Percentiles rank a stretch among this genome's conserved stretches.
Evolutionary conservation across 1,140 invertebrate genomes (phyloP).

Genomic region (Cryptotermes secundus): DNA sequence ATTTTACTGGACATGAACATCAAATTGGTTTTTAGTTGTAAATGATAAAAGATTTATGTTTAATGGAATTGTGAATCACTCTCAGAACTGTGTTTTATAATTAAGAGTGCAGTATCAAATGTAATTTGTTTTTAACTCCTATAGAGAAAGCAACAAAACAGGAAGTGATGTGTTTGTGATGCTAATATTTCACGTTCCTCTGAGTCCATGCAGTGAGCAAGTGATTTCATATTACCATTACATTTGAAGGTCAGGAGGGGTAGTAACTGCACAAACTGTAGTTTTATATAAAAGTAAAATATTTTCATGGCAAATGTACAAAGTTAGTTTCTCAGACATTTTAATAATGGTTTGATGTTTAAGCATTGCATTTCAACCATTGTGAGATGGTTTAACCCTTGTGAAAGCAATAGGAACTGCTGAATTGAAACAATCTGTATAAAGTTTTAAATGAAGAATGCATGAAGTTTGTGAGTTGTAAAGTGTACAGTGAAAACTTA

Average conservation of each 20-base stretch:
- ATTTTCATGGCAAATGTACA: constrained; percentile 27
- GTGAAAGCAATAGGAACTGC: not conserved
- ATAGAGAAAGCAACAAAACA: constrained; percentile 22
- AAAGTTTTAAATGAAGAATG: constrained; percentile 3
- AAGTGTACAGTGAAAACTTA: not conserved
- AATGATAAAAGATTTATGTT: not conserved
- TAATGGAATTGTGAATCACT: not conserved
- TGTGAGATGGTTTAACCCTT: not conserved
- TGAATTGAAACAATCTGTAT: constrained; percentile 1
- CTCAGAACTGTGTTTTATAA: not conserved
- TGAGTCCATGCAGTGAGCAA: not conserved
- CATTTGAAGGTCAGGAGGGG: not conserved
- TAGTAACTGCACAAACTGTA: constrained; percentile 16
- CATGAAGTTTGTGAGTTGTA: not conserved
- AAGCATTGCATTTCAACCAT: constrained; percentile 3
- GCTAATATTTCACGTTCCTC: not conserved
- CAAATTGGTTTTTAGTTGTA: not conserved
- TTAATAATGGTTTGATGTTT: constrained; percentile 1
- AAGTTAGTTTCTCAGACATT: not conserved
- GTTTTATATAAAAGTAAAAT: constrained; percentile 21
- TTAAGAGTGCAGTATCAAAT: not conserved
- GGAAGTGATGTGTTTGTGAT: constrained; percentile 26
- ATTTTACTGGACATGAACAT: too few species aligned
- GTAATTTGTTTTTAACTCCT: constrained; percentile 20
- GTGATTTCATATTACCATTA: not conserved